Evolutionary conservation across 2,888 invertebrate genomes (phyloP), one percentile per base, ranked within the genome.

Genomic region (Dendrolimus pini): DNA sequence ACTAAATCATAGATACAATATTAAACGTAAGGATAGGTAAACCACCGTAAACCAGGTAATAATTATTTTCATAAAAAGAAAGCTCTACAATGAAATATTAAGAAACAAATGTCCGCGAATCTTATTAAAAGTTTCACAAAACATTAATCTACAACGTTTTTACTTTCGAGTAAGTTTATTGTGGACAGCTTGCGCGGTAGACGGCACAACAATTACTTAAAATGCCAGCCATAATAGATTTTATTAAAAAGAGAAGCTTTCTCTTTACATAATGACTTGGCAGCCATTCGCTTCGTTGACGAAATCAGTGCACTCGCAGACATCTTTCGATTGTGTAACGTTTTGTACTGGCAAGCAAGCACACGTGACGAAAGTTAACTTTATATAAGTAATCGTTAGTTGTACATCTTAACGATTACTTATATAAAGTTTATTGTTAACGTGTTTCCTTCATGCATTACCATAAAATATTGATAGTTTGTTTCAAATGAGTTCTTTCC

Each of bases 301-400:
- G 86, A 86, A 86, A 85, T 83, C 83, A 83, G 85, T 85, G 79
- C 85, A 86, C 64, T 66, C 67, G 71, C 72, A 74, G 69, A 69
- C 75, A 72, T 79, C 77, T 75, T 69, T 66, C 47, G 58, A 64
- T 83, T 82, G 77, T 75, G 75, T 71, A 83, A 83, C 61, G 7
- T 10, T 59, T 47, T 60, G 60, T 61, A 63, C 82, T 83, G 74
- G 47, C 47, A 47, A 60, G 77, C 72, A 80, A 80, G 75, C 69
- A 70, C 65, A 72, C 71, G 69, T 70, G 70, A 67, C 71, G 73
- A 74, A 72, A 74, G 71, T 70, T 59, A 62, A 65, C 63, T 60
- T 53, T 47, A 47, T 47, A 6, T 30, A 30, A 30, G 30, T 30
- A 30, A 30, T 30, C 30, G 30, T 30, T 30, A 30, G 30, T 6